A percentile compares a stretch with the other conserved stretches of the same genome.
phyloP scores from a whole-genome alignment of 2,888 invertebrate species.

The Catocala nupta region DNA sequence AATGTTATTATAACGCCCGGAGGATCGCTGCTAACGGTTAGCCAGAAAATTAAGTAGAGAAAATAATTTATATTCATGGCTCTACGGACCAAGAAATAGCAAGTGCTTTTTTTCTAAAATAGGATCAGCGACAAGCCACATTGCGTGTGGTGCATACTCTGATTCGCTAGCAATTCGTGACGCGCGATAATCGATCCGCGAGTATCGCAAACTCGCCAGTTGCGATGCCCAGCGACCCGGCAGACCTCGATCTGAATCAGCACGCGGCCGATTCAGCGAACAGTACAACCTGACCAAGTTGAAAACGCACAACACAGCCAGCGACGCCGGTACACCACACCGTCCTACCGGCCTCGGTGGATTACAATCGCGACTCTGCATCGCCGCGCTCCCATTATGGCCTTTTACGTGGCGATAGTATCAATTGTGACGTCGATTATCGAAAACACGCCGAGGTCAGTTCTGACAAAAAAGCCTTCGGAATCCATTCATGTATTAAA shows the following conservation, averaged over 20 bases:
- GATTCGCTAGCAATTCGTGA: conserved; percentile 67
- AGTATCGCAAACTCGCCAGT: conserved; percentile 63
- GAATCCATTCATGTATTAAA: conserved; percentile 68
- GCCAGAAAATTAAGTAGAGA: conserved; percentile 24
- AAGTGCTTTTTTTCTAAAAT: conserved; percentile 39
- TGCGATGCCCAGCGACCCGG: conserved; percentile 68
- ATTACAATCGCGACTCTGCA: conserved; percentile 70
- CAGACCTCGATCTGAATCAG: conserved; percentile 82
- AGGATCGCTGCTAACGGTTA: conserved; percentile 56
- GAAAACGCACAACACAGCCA: conserved; percentile 58
- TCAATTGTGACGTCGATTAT: conserved; percentile 74
- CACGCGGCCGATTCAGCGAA: conserved; percentile 74
- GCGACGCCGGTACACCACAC: conserved; percentile 49
- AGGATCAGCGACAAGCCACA: conserved; percentile 36
- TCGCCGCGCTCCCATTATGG: conserved; percentile 71
- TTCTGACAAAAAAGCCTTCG: conserved; percentile 62
- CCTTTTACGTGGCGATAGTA: conserved; percentile 77
- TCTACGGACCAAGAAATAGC: neutral
- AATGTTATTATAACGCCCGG: conserved; percentile 68
- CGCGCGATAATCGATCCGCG: conserved; percentile 70
- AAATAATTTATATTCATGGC: conserved; percentile 24
- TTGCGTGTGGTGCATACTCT: conserved; percentile 60
- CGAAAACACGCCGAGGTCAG: conserved; percentile 76
- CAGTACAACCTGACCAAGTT: conserved; percentile 67
- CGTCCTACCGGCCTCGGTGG: conserved; percentile 54